Evolutionary conservation across 2,113 vertebrate genomes (phyloP).

Genomic region (Rhinoderma darwinii): DNA sequence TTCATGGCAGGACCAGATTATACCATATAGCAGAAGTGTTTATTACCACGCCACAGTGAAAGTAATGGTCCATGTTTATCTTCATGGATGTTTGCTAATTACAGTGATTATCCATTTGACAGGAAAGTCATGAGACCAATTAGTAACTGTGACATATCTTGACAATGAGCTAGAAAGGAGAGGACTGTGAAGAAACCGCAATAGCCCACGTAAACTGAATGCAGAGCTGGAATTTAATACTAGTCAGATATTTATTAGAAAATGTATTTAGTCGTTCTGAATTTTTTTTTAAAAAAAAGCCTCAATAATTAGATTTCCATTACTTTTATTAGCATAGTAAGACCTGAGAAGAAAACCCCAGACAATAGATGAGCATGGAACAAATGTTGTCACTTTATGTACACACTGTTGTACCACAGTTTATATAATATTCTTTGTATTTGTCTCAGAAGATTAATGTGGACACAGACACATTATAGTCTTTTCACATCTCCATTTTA

Average conservation of each 20-base stretch:
- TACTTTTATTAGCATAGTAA: neutral
- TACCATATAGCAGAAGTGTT: neutral
- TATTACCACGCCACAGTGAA: neutral
- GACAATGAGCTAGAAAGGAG: neutral
- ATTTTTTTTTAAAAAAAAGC: too few species aligned
- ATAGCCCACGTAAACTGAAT: neutral
- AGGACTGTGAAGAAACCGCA: neutral
- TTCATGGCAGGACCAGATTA: neutral
- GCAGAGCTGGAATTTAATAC: neutral
- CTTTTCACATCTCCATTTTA: too few species aligned
- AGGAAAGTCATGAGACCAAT: conserved; percentile 25
- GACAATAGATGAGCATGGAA: too few species aligned
- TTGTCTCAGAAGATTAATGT: too few species aligned
- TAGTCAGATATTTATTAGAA: neutral
- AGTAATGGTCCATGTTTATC: conserved; percentile 12
- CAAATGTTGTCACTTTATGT: too few species aligned
- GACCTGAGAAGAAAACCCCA: too few species aligned
- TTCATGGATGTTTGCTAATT: conserved; percentile 20
- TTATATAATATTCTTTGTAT: too few species aligned
- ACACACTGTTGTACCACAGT: too few species aligned
- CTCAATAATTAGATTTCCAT: neutral
- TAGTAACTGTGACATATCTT: conserved; percentile 7
- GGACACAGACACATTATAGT: too few species aligned
- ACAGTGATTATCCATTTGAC: conserved; percentile 16
- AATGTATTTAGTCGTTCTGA: neutral